phyloP scores from a whole-genome alignment of 2,888 invertebrate species.

The Leuctra nigra region DNA sequence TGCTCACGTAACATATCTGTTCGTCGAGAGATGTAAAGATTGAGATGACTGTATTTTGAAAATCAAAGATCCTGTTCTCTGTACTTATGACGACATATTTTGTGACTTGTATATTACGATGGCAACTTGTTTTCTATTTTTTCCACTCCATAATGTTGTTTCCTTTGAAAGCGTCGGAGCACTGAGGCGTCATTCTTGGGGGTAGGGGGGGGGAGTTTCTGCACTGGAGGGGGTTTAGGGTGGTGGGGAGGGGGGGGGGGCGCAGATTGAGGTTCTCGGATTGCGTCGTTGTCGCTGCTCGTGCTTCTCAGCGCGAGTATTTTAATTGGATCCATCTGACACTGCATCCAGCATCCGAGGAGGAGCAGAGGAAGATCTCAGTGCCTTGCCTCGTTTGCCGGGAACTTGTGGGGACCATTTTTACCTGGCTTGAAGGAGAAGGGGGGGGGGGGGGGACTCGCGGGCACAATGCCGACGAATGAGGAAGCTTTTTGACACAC shows the following conservation, averaged over 20 bases:
- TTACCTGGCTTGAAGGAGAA: no score
- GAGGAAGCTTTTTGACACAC: no score
- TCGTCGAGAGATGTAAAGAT: no score
- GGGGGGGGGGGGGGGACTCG: no score
- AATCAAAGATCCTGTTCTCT: no score
- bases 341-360: constrained; percentile 16
- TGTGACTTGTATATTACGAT: background rate
- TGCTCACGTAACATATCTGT: no score
- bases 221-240: background rate
- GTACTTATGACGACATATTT: no score
- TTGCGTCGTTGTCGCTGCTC: constrained; percentile 13
- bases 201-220: background rate
- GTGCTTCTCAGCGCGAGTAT: constrained; percentile 13
- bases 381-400: no score
- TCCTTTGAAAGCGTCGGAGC: background rate
- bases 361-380: no score
- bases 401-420: no score
- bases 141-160: background rate
- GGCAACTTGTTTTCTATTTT: background rate
- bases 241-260: background rate
- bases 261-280: constrained; percentile 14
- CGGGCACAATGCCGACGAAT: no score
- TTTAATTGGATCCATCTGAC: constrained; percentile 27
- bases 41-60: no score
- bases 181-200: background rate